Base-by-base conservation (phyloP, 2,888 invertebrate genomes). In the Darwinula stevensoni region DNA sequence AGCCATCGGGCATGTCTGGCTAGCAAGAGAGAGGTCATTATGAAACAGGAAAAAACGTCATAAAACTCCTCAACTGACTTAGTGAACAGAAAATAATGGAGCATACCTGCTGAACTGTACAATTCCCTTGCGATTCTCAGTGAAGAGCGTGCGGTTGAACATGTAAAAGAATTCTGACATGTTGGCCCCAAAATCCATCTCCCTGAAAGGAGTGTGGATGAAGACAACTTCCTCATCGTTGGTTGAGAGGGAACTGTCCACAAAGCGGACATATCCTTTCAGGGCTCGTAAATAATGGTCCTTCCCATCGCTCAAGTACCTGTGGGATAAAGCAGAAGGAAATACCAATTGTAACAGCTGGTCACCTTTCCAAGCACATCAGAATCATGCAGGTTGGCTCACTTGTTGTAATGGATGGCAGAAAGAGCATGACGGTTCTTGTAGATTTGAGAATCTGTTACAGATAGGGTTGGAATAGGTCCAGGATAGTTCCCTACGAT, bases 121-220 rank as follows among this genome's bases (percentile, higher is more conserved):
- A 37, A 91, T 67, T 11, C 88, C 82, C 47, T 63, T 65, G 0
- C 72, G 73, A 48, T 97, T 97, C 43, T 78, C 73, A 1, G 66
- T 66, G 26, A 97, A 72, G 35, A 71, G 56, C 31, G 72, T 72
- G 40, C 67, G 66, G 42, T 86, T 84, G 2, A 97, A 61, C 55
- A 75, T 75, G 38, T 91, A 66, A 0, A 73, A 70, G 30, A 91
- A 70, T 56, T 84, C 80, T 0, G 82, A 78, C 31, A 88, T 61
- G 45, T 82, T 80, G 36, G 80, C 74, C 3, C 53, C 50, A 3
- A 65, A 62, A 37, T 69, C 69, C 28, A 74, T 63, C 46, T 80
- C 78, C 69, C 78, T 75, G 45, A 67, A 67, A 1, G 82, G 82
- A 0, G 82, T 71, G 43, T 72, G 66, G 0, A 78, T 57, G 40